Conservation (phyloP, 2,113 vertebrate species). For the Corynorhinus townsendii region DNA sequence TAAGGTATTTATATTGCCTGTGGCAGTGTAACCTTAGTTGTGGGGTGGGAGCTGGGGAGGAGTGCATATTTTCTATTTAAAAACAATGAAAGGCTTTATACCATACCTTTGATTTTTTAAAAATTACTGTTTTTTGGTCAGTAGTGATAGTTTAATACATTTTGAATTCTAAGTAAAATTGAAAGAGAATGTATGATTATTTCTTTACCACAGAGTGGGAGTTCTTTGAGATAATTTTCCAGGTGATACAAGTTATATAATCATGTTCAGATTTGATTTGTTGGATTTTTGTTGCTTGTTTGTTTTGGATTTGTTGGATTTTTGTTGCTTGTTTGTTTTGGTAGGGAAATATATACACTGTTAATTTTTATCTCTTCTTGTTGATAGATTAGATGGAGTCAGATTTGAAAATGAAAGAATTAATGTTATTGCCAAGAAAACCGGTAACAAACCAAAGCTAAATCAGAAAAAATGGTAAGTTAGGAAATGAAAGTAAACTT, state of each 20-base stretch:
- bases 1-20: neutral
- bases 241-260: neutral
- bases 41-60: neutral
- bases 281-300: conserved; percentile 25
- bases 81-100: neutral
- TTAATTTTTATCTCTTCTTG: conserved; percentile 60
- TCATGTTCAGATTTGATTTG: conserved; percentile 13
- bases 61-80: neutral
- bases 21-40: neutral
- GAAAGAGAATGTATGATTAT: neutral
- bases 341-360: neutral
- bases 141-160: neutral
- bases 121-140: neutral
- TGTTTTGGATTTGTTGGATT: conserved; percentile 8
- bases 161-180: conserved; percentile 40
- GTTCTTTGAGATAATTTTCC: conserved; percentile 10
- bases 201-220: neutral
- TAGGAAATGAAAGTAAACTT: conserved; percentile 24
- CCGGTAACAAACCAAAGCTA: conserved; percentile 87
- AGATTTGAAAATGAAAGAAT: conserved; percentile 92
- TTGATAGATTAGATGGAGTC: conserved; percentile 91
- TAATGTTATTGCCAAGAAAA: conserved; percentile 86
- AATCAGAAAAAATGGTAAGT: conserved; percentile 90
- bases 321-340: conserved; percentile 34
- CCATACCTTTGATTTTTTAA: neutral